Base-by-base conservation (phyloP, 1,140 invertebrate species). In the Caerostris extrusa region DNA sequence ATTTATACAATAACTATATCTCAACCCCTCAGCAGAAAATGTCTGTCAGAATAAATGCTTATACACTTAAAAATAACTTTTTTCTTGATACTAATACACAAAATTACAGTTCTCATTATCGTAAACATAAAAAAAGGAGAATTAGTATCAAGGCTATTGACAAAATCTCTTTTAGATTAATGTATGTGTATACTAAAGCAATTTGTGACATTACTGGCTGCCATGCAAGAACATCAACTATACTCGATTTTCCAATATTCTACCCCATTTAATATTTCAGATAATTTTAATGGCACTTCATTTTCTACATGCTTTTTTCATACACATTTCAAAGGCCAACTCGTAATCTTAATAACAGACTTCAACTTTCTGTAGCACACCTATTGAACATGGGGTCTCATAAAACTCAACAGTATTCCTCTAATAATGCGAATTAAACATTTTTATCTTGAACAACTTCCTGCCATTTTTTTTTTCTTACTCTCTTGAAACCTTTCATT, bases 311-410 rank as follows among this genome's bases (percentile, higher is more conserved):
- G 10, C 14, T 77, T 53, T 77, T 77, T 53, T 50, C 10, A 1
- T 10, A 10, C 19, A 53, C 34, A 77, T 77, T 77, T 71, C 12
- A 77, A 77, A 77, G 71, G 71, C 71, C 34, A 77, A 77, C 71
- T 77, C 71, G 34, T 77, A 77, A 77, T 77, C 71, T 77, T 77
- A 77, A 77, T 77, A 77, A 77, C 71, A 77, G 3, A 34, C 34
- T 12, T 77, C 10, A 77, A 53, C 7, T 12, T 50, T 8, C 61
- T 67, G 5, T 67, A 67, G 10, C 71, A 77, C 71, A 77, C 19
- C 50, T 50, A 17, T 67, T 67, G 61, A 17, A 17, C 61, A 5
- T 17, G 71, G 53, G 34, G 34, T 34, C 34, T 77, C 71, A 34
- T 77, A 34, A 77, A 77, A 77, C 71, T 77, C 71, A 50, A 50